These are phyloP conservation scores for Misgurnus mizolepis DNA, from an alignment of 2,113 vertebrate genomes.

Conservation along the genomic window DNA sequence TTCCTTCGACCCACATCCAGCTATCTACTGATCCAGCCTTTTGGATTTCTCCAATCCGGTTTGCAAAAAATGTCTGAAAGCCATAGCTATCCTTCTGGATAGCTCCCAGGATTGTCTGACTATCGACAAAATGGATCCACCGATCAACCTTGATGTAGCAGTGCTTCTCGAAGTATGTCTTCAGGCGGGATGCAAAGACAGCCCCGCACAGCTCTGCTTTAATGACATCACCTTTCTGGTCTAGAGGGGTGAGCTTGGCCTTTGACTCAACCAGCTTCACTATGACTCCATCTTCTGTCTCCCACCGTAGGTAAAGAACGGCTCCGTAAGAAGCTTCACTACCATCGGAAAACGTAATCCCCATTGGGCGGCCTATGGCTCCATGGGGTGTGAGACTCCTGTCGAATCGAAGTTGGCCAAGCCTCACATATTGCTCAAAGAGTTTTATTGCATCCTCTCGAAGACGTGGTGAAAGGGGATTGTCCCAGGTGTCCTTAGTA, in stretches of 20 bases:
- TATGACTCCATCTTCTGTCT: background rate
- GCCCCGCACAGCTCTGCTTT: slow-evolving; percentile 43
- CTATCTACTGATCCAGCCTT: slow-evolving; percentile 22
- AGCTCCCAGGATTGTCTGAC: slow-evolving; percentile 46
- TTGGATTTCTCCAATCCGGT: slow-evolving; percentile 34
- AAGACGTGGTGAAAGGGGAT: slow-evolving; percentile 31
- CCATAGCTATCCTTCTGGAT: slow-evolving; percentile 37
- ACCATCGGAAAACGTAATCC: slow-evolving; percentile 39
- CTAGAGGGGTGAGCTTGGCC: slow-evolving; percentile 37
- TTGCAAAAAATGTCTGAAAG: slow-evolving; percentile 39
- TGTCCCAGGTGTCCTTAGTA: slow-evolving; percentile 36
- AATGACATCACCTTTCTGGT: slow-evolving; percentile 36
- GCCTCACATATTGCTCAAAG: slow-evolving; percentile 27
- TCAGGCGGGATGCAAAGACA: slow-evolving; percentile 39
- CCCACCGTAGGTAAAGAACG: slow-evolving; percentile 31
- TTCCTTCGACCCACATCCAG: slow-evolving; percentile 41
- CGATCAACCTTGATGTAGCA: slow-evolving; percentile 23
- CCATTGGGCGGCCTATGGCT: slow-evolving; percentile 1
- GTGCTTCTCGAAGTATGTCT: slow-evolving; percentile 44
- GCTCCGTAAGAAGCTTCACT: slow-evolving; percentile 39
- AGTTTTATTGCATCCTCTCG: slow-evolving; percentile 29
- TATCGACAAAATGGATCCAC: slow-evolving; percentile 44
- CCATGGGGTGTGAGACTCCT: slow-evolving; percentile 38
- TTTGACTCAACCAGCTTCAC: slow-evolving; percentile 41
- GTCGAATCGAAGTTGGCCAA: background rate